A percentile compares a stretch with the other conserved stretches of the same genome.
Conservation (phyloP, 2,888 invertebrate genomes). For the Nephrotoma appendiculata region DNA sequence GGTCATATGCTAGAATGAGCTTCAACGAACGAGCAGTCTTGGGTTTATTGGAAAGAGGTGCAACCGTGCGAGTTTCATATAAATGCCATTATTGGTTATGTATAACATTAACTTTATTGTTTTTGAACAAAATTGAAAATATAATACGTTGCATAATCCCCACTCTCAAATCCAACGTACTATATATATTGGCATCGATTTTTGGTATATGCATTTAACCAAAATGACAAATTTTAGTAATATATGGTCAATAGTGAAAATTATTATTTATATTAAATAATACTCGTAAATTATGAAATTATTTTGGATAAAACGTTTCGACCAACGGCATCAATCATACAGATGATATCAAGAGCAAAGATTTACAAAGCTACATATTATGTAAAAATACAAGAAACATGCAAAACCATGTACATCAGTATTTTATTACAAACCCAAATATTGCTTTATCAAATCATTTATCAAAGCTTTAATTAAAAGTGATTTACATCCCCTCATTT, state of each 20-base stretch:
- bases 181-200: too few relatives aligned
- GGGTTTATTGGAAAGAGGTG: too few relatives aligned
- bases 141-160: too few relatives aligned
- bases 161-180: too few relatives aligned
- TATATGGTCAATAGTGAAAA: neutral
- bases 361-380: neutral
- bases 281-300: neutral
- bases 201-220: too few relatives aligned
- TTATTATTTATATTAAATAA: too few relatives aligned
- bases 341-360: neutral
- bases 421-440: neutral
- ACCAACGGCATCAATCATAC: neutral
- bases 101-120: too few relatives aligned
- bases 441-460: neutral
- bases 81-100: too few relatives aligned
- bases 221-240: neutral
- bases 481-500: neutral
- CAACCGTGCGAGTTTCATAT: too few relatives aligned
- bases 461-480: neutral
- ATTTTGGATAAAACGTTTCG: neutral
- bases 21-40: too few relatives aligned
- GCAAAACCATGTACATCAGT: neutral
- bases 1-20: too few relatives aligned
- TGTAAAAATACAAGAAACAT: neutral
- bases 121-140: too few relatives aligned